A percentile compares a stretch with the other conserved stretches of the same genome.
These are phyloP conservation scores for Myrmophylax atrothorax DNA, from an alignment of 2,113 vertebrate genomes.

Conservation along the genomic window DNA sequence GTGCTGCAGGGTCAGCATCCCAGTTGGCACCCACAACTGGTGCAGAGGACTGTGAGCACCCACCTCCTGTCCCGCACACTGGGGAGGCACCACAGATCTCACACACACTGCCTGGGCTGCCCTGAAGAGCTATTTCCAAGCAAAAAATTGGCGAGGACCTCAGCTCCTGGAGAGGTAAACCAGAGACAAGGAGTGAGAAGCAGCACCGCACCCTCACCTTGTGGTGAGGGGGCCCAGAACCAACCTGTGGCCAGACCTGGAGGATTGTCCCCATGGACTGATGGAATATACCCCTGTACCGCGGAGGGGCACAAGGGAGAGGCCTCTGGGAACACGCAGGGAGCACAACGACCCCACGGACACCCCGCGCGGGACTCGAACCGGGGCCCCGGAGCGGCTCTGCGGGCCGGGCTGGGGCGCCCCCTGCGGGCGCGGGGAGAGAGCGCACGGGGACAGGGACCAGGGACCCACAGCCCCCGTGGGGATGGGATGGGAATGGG, in stretches of 20 bases:
- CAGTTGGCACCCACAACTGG: accelerated
- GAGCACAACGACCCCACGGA: accelerated
- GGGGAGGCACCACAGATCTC: accelerated
- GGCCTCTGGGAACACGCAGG: accelerated
- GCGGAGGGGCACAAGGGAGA: background rate
- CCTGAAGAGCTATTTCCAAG: accelerated
- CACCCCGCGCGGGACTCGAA: background rate
- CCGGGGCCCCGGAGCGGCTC: accelerated
- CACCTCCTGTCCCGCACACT: accelerated
- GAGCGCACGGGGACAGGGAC: background rate
- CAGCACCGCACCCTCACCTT: accelerated
- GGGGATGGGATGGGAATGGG: accelerated
- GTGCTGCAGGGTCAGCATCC: background rate
- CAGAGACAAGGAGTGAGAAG: accelerated
- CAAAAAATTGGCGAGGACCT: accelerated
- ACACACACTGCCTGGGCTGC: accelerated
- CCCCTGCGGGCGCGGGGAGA: background rate
- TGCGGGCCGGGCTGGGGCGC: background rate
- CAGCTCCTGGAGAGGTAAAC: background rate
- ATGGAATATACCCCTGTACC: accelerated
- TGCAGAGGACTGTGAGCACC: accelerated
- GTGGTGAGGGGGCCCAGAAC: accelerated
- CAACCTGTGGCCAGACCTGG: accelerated
- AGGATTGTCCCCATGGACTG: background rate
- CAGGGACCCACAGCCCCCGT: no score